Base-by-base conservation (phyloP, 2,113 vertebrate genomes). In the Rhinopithecus roxellana region DNA sequence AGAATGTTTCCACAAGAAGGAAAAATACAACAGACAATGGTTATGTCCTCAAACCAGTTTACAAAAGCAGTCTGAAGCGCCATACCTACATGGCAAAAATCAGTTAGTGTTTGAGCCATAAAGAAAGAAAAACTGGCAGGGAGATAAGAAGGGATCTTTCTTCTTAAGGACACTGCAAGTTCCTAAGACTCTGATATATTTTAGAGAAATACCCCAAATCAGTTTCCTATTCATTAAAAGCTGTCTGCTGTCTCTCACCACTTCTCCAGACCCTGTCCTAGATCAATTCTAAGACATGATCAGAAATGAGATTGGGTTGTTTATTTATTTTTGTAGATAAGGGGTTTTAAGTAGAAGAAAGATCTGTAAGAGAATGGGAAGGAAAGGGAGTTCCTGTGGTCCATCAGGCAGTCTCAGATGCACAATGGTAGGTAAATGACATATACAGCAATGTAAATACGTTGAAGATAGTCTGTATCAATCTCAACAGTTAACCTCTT, bases 161-260 rank as follows among this genome's bases (percentile, higher is more conserved):
- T 74, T 86, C 61, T 64, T 91, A 95, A 89, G 32, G n/a, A 92
- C 16, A 92, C 14, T 75, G 6, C 4, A 87, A 43, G 3, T 82
- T 83, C 13, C 79, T 83, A 78, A 84, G 38, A 81, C n/a, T 52
- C 69, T 78, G 59, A 69, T 52, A 0, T 32, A 83, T 64, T 74
- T 95, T 80, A 90, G 38, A 97, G 57, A 96, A 95, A 67, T 59
- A 83, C 10, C 35, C 40, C 79, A 79, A 77, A 16, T 88, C 32
- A 61, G 32, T 83, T 82, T 97, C 52, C 55, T 93, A 85, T 80
- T 64, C 64, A 55, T 50, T 89, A 74, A 72, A 69, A 59, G 50
- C 40, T 40, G 1, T 72, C 38, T 70, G 16, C 7, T 79, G 16
- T 90, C 45, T 12, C n/a, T 77, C 16, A 59, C 38, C 23, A n/a